A percentile compares a stretch with the other conserved stretches of the same genome.
These are phyloP conservation scores for Sus cebifrons DNA, from an alignment of 2,797 vertebrate genomes.

Conservation along the genomic window DNA sequence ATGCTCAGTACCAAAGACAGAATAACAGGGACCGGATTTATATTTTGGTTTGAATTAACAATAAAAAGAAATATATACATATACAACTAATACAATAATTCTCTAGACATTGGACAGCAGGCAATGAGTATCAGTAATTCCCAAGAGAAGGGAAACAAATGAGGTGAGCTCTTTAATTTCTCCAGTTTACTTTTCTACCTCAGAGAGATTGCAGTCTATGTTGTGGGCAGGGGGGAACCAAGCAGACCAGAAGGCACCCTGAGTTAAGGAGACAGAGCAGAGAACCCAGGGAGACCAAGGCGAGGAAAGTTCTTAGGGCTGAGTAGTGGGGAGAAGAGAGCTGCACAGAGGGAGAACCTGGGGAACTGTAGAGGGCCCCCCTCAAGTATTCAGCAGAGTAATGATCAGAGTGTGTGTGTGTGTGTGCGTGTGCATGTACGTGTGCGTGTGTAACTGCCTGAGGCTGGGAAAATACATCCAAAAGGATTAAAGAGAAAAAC, in stretches of 20 bases:
- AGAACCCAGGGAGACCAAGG: not conserved
- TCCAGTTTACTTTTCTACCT: not conserved
- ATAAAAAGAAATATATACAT: not conserved
- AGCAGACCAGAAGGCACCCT: not conserved
- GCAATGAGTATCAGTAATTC: not conserved
- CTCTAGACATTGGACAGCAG: not conserved
- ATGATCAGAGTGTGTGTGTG: not conserved
- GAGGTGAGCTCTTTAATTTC: not conserved
- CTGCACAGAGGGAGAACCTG: not conserved
- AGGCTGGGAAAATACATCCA: not conserved
- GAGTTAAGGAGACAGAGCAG: not conserved
- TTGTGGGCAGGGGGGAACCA: too few relatives aligned
- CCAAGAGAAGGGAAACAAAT: not conserved
- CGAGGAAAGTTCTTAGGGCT: not conserved
- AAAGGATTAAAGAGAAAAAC: not conserved
- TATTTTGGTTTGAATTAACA: constrained; percentile 17
- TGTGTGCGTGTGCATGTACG: too few relatives aligned
- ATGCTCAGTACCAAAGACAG: not conserved
- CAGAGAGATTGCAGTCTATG: not conserved
- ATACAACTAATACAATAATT: not conserved
- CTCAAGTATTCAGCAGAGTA: not conserved
- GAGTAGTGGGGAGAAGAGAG: not conserved
- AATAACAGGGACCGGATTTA: not conserved
- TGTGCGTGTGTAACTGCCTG: not conserved
- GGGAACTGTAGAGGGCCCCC: not conserved